Percentiles rank a stretch among this genome's conserved stretches.
Evolutionary conservation across 2,113 vertebrate species (phyloP).

Genomic region (Felis chaus): DNA sequence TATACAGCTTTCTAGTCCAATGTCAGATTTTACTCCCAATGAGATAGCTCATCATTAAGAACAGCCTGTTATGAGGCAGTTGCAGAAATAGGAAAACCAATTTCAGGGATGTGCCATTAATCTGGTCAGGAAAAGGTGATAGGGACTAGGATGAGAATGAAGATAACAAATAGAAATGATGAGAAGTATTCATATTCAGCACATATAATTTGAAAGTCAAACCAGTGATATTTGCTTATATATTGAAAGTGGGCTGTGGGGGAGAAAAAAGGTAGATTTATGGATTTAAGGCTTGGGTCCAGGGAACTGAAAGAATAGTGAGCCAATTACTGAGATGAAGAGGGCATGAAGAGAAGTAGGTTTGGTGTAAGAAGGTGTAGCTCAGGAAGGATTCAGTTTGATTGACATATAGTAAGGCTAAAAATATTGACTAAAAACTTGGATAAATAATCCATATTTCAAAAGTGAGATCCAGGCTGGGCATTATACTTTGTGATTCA

Average conservation of each 20-base stretch:
- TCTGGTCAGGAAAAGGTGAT: not conserved
- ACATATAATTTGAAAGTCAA: not conserved
- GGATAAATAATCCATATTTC: not conserved
- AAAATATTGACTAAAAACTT: not conserved
- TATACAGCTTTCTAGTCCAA: not conserved
- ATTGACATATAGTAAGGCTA: not conserved
- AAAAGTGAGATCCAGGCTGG: not conserved
- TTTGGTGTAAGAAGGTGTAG: not conserved
- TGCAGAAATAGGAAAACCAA: not conserved
- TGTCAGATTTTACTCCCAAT: not conserved
- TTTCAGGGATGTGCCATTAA: not conserved
- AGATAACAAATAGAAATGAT: not conserved
- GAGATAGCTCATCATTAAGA: not conserved
- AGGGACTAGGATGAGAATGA: not conserved
- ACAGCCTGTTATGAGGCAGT: not conserved
- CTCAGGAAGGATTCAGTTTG: not conserved
- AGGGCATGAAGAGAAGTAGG: not conserved
- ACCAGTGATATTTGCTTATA: not conserved
- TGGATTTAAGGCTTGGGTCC: not conserved
- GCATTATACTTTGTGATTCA: not conserved
- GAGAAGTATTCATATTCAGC: not conserved
- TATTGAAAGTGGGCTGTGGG: not conserved
- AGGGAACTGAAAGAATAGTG: not conserved
- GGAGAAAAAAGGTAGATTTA: not conserved
- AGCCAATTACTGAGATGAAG: not conserved